Percentiles rank a stretch among this genome's conserved stretches.
Evolutionary conservation across 2,797 vertebrate species (phyloP).

Genomic region (Sebastes iracundus): DNA sequence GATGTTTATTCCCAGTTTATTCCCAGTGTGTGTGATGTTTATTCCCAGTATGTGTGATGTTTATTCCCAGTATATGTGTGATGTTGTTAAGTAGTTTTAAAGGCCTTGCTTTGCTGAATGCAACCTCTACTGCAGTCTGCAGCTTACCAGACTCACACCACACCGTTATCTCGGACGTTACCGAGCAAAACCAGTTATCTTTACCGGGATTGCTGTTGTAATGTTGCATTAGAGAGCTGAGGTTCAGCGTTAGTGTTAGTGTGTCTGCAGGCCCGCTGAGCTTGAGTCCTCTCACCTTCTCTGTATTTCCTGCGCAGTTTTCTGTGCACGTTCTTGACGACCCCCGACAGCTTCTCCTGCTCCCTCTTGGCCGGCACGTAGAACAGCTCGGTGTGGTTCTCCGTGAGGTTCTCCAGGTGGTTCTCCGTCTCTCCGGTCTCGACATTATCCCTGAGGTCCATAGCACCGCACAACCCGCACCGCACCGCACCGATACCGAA

Average conservation of each 20-base stretch:
- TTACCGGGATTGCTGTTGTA: rapidly evolving
- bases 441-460: slow-evolving; percentile 79
- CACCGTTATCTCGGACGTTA: not conserved
- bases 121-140: not conserved
- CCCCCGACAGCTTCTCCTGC: slow-evolving; percentile 94
- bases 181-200: not conserved
- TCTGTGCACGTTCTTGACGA: slow-evolving; percentile 95
- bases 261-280: no score
- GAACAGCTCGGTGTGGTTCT: slow-evolving; percentile 37
- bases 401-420: slow-evolving; percentile 15
- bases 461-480: slow-evolving; percentile 46
- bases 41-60: no score
- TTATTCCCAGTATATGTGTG: no score
- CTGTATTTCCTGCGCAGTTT: slow-evolving; percentile 96
- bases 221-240: no score
- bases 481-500: not conserved
- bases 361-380: slow-evolving; percentile 78
- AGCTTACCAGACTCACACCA: not conserved
- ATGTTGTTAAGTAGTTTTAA: slow-evolving; percentile 38
- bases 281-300: slow-evolving; percentile 79
- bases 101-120: slow-evolving; percentile 44
- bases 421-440: slow-evolving; percentile 72
- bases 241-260: no score
- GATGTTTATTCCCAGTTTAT: no score
- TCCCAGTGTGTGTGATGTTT: no score